These are phyloP conservation scores for Heteromormyrus szaboi DNA, from an alignment of 2,797 vertebrate genomes.

Conservation along the genomic window DNA sequence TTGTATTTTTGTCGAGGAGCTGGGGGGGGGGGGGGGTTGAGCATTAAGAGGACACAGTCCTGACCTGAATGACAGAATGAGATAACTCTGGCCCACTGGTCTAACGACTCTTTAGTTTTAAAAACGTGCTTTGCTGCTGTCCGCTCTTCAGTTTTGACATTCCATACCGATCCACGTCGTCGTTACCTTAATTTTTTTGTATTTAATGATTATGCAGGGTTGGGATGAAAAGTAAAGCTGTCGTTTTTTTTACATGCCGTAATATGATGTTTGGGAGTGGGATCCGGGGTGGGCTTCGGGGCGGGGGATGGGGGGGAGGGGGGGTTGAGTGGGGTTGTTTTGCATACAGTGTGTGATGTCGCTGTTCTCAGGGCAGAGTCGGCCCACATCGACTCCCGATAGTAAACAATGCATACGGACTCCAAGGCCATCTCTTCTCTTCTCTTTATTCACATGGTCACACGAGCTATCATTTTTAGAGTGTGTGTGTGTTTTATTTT, in stretches of 20 bases:
- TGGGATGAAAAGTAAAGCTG: constrained; percentile 28
- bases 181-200: constrained; percentile 22
- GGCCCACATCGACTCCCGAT: constrained; percentile 19
- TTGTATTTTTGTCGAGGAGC: constrained; percentile 14
- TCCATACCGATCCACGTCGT: constrained; percentile 15
- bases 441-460: constrained; percentile 15
- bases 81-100: constrained; percentile 46
- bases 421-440: background rate
- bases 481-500: background rate
- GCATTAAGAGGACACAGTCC: constrained; percentile 22
- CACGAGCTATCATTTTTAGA: background rate
- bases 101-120: constrained; percentile 54
- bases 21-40: background rate
- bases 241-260: constrained; percentile 15
- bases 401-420: constrained; percentile 23
- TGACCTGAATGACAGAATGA: constrained; percentile 44
- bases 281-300: background rate
- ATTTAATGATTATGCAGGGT: constrained; percentile 31
- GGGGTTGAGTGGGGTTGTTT: background rate
- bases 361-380: constrained; percentile 21
- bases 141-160: constrained; percentile 48
- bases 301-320: background rate
- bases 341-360: constrained; percentile 25
- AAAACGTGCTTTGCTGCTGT: constrained; percentile 59
- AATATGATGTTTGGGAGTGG: constrained; percentile 11